A percentile compares a stretch with the other conserved stretches of the same genome.
These are phyloP conservation scores for Xiphias gladius DNA, from an alignment of 2,113 vertebrate genomes.

Conservation along the genomic window DNA sequence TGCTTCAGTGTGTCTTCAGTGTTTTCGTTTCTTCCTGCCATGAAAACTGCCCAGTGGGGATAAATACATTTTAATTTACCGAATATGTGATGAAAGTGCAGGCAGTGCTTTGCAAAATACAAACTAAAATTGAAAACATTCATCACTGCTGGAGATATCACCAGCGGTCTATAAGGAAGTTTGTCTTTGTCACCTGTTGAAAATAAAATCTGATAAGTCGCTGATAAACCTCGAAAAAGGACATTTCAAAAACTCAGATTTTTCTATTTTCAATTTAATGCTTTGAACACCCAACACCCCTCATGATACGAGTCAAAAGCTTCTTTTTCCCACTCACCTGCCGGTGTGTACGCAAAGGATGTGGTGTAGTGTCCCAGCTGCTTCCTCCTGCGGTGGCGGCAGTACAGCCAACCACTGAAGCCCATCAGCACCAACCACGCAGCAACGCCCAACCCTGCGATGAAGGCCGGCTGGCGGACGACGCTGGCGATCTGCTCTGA, in stretches of 20 bases:
- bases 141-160: conserved; percentile 41
- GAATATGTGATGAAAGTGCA: conserved; percentile 40
- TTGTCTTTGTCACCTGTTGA: conserved; percentile 41
- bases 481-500: conserved; percentile 87
- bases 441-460: conserved; percentile 90
- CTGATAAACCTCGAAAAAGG: no score
- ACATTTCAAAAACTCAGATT: background rate
- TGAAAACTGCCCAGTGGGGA: conserved; percentile 33
- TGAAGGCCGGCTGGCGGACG: conserved; percentile 91
- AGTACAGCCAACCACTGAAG: conserved; percentile 91
- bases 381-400: conserved; percentile 91
- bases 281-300: background rate
- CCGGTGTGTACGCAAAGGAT: conserved; percentile 94
- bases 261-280: background rate
- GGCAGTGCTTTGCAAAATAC: conserved; percentile 25
- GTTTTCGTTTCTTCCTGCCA: conserved; percentile 9
- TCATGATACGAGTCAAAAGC: background rate
- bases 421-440: conserved; percentile 91
- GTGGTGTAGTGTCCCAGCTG: conserved; percentile 96
- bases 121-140: conserved; percentile 63
- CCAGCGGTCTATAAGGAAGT: conserved; percentile 35
- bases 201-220: conserved; percentile 25
- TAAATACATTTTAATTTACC: conserved; percentile 69
- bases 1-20: conserved; percentile 30
- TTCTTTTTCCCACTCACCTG: conserved; percentile 79